These are phyloP conservation scores for Gobiocypris rarus DNA, from an alignment of 2,113 vertebrate species.

Conservation along the genomic window DNA sequence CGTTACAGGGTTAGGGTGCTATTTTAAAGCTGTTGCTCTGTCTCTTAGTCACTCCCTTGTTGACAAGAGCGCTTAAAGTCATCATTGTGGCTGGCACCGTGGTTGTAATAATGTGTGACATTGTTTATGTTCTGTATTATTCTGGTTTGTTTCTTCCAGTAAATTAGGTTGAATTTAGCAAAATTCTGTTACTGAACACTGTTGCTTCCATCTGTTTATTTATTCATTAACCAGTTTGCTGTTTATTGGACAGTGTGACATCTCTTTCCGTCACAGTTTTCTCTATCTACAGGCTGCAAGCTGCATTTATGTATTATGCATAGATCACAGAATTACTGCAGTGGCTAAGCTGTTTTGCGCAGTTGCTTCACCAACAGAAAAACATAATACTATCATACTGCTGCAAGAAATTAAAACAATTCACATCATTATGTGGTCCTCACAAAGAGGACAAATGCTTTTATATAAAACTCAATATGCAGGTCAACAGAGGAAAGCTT, in stretches of 20 bases:
- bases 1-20: conserved; percentile 23
- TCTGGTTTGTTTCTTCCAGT: conserved; percentile 2
- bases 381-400: background rate
- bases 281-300: background rate
- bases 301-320: conserved; percentile 41
- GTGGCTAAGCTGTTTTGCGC: background rate
- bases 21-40: conserved; percentile 17
- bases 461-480: background rate
- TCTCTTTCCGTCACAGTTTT: background rate
- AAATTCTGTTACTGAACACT: conserved; percentile 17
- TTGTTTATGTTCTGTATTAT: background rate
- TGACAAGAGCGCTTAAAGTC: background rate
- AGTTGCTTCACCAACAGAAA: background rate
- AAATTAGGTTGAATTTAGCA: background rate
- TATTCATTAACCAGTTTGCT: conserved; percentile 26
- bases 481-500: background rate
- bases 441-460: background rate
- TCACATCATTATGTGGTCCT: background rate
- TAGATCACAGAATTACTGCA: conserved; percentile 7
- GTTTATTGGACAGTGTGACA: background rate
- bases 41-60: conserved; percentile 35
- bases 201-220: conserved; percentile 34
- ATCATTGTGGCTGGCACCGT: background rate
- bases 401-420: background rate
- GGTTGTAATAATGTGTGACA: background rate